phyloP scores from a whole-genome alignment of 1,140 invertebrate species.

The Linepithema humile region DNA sequence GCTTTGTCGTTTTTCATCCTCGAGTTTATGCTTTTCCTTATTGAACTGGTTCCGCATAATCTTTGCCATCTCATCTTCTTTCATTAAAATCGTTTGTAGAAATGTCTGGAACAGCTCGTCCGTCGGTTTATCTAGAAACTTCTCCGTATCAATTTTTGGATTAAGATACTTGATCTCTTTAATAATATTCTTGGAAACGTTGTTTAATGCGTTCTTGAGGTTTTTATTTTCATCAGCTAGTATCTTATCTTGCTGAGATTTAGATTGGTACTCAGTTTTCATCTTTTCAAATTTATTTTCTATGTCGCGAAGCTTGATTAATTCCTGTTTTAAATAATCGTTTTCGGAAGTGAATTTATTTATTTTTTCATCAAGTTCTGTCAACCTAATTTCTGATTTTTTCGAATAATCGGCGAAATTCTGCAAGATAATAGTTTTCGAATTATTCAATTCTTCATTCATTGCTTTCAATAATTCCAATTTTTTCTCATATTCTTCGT shows the following conservation, averaged over 20 bases:
- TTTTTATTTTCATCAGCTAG: constrained; percentile 48
- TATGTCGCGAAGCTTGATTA: constrained; percentile 61
- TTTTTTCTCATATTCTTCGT: constrained; percentile 57
- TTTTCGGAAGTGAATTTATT: constrained; percentile 68
- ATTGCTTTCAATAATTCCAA: constrained; percentile 18
- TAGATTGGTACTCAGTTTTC: constrained; percentile 32
- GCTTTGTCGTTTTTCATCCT: constrained; percentile 72
- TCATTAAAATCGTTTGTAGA: constrained; percentile 72
- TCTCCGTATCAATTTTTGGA: constrained; percentile 21
- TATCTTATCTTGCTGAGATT: constrained; percentile 22
- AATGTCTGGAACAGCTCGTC: constrained; percentile 73
- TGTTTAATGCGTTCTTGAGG: constrained; percentile 68
- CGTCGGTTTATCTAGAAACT: constrained; percentile 63
- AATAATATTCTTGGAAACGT: constrained; percentile 66
- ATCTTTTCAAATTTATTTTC: constrained; percentile 40
- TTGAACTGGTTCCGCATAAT: constrained; percentile 63
- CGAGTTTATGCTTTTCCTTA: constrained; percentile 66
- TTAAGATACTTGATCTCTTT: constrained; percentile 76
- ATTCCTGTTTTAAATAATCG: constrained; percentile 66
- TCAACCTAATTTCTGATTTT: constrained; percentile 62
- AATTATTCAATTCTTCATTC: constrained; percentile 59
- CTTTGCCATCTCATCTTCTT: constrained; percentile 77
- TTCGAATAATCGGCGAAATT: constrained; percentile 47
- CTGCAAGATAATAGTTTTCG: background rate
- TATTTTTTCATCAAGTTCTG: constrained; percentile 55